Base-by-base conservation (phyloP, 2,797 vertebrate genomes). In the Spondyliosoma cantharus region DNA sequence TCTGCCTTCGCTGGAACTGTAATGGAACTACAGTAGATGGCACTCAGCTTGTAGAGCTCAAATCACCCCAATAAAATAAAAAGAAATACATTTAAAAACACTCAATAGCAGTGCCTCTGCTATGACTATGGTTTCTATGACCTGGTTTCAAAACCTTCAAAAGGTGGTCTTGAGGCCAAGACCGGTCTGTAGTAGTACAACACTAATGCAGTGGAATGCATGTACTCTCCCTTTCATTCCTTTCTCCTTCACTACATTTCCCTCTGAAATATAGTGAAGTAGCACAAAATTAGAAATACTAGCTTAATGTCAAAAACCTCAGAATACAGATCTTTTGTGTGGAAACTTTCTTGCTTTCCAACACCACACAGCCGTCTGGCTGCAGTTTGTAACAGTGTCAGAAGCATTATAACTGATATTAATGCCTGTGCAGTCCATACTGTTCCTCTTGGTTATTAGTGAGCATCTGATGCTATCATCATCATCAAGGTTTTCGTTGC, bases 401-500 rank as follows among this genome's bases (percentile, higher is more conserved):
- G 61, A 68, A 54, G 57, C 62, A 65, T 71, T 66, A 52, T 74
- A 72, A 77, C 22, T 27, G 61, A 50, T 79, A 58, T 61, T 37
- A 81, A 69, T 32, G 60, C 24, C 22, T 22, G 22, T 49, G 74
- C 29, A 3, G 78, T 78, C 16, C 7, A 83, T 67, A 32, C 60
- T 57, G 48, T 67, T 81, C 62, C 78, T 74, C 65, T 52, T 2
- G 0, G 81, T 78, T 86, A 87, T 85, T 81, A 80, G 63, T 0
- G 58, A 85, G 76, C 81, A 76, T 90, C 73, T 79, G 83, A 90
- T 69, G 83, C 72, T 46, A 71, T 85, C 75, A 78, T 76, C n/a
- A 76, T 77, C 78, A 80, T 80, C 59, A 46, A 70, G 76, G 62
- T 74, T 80, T 83, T 76, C 2, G 48, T 62, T 89, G 89, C 80